A percentile compares a stretch with the other conserved stretches of the same genome.
Conservation (phyloP, 2,797 vertebrate genomes). For the Molothrus ater region DNA sequence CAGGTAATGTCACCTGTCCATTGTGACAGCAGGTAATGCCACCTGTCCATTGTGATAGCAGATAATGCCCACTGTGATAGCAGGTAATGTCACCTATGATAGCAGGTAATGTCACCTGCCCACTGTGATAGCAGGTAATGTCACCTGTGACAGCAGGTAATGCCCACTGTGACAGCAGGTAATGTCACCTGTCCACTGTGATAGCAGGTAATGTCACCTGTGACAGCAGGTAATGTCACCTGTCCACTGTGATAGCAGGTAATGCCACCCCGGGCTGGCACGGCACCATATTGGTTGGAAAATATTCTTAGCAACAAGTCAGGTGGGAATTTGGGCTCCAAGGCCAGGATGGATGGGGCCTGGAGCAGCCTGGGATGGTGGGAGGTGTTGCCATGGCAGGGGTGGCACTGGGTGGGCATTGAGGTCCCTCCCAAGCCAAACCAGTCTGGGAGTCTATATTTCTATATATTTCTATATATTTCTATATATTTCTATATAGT, state of each 20-base stretch:
- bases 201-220: constrained; percentile 68
- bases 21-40: constrained; percentile 70
- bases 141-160: not conserved
- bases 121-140: not conserved
- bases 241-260: constrained; percentile 68
- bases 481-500: too few relatives aligned
- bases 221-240: too few relatives aligned
- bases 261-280: not conserved
- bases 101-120: constrained; percentile 73
- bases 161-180: not conserved
- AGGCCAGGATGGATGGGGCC: accelerated
- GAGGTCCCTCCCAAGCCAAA: not conserved
- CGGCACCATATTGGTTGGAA: accelerated
- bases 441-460: not conserved
- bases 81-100: too few relatives aligned
- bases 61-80: too few relatives aligned
- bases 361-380: not conserved
- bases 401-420: accelerated
- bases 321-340: not conserved
- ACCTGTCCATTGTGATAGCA: too few relatives aligned
- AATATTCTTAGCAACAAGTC: accelerated
- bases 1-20: too few relatives aligned
- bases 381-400: not conserved
- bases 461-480: not conserved
- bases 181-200: not conserved